These are phyloP conservation scores for Rhagonycha lutea DNA, from an alignment of 2,888 invertebrate genomes.

Conservation along the genomic window DNA sequence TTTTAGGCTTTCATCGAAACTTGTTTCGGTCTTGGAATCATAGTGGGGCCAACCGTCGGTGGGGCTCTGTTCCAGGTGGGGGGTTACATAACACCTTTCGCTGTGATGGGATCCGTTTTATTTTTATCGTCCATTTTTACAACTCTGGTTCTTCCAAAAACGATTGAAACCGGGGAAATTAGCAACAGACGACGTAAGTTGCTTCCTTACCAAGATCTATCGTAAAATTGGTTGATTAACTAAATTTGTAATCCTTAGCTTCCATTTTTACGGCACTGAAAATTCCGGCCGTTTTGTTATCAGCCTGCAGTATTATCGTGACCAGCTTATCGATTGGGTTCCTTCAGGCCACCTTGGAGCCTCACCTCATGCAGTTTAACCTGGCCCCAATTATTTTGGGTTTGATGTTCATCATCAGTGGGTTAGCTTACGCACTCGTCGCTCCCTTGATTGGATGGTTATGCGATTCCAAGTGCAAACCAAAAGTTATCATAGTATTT, in stretches of 20 bases:
- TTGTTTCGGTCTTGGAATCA: constrained; percentile 83
- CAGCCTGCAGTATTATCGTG: constrained; percentile 72
- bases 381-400: constrained; percentile 74
- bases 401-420: constrained; percentile 82
- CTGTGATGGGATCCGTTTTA: constrained; percentile 73
- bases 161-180: constrained; percentile 60
- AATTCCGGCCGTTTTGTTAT: constrained; percentile 73
- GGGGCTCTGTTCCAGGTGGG: constrained; percentile 80
- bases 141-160: constrained; percentile 71
- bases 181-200: constrained; percentile 65
- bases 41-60: constrained; percentile 88
- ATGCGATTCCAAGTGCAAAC: constrained; percentile 70
- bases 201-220: not conserved
- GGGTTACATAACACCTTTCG: constrained; percentile 81
- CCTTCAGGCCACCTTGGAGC: constrained; percentile 85
- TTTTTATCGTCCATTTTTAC: constrained; percentile 76
- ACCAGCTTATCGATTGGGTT: constrained; percentile 86
- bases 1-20: constrained; percentile 78
- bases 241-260: constrained; percentile 57
- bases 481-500: constrained; percentile 69
- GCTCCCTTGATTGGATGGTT: constrained; percentile 82
- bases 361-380: constrained; percentile 75
- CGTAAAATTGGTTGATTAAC: not conserved
- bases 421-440: constrained; percentile 76
- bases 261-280: constrained; percentile 66